These are phyloP conservation scores for Myoxocephalus aenaeus DNA, from an alignment of 2,797 vertebrate species.

Conservation along the genomic window DNA sequence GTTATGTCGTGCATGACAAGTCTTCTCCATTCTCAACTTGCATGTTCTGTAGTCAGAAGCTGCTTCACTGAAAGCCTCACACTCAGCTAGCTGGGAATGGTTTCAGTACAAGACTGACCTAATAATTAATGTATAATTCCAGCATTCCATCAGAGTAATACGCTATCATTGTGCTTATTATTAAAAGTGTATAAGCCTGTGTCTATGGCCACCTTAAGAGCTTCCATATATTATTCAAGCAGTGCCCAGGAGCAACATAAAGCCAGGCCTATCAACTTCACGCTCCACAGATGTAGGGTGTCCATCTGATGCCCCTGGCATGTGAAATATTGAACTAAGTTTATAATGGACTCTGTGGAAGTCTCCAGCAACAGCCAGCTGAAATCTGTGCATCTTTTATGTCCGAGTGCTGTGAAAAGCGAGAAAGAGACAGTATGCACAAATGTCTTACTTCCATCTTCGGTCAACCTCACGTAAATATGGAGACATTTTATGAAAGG, in stretches of 20 bases:
- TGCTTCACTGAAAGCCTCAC: constrained; percentile 66
- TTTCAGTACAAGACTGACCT: constrained; percentile 56
- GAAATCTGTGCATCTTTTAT: constrained; percentile 73
- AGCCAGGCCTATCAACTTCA: constrained; percentile 52
- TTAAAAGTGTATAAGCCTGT: constrained; percentile 82
- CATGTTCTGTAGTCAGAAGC: constrained; percentile 26
- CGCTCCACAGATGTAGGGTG: constrained; percentile 49
- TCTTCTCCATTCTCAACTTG: constrained; percentile 30
- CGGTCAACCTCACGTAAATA: constrained; percentile 52
- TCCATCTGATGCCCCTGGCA: constrained; percentile 51
- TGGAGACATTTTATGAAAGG: constrained; percentile 38
- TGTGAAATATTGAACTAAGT: constrained; percentile 68
- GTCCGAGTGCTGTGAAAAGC: constrained; percentile 60
- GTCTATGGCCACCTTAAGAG: constrained; percentile 77
- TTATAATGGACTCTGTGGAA: constrained; percentile 49
- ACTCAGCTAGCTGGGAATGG: constrained; percentile 57
- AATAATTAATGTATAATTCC: constrained; percentile 79
- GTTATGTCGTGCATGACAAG: constrained; percentile 32
- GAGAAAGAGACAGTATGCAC: constrained; percentile 46
- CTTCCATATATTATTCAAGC: constrained; percentile 78
- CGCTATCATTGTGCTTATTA: constrained; percentile 77
- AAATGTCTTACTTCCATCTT: constrained; percentile 59
- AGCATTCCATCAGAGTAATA: constrained; percentile 72
- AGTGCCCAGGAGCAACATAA: constrained; percentile 59
- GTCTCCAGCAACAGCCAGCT: constrained; percentile 42